Evolutionary conservation across 2,888 invertebrate species (phyloP), one percentile per base, ranked within the genome.

Genomic region (Mycalesis mineus): DNA sequence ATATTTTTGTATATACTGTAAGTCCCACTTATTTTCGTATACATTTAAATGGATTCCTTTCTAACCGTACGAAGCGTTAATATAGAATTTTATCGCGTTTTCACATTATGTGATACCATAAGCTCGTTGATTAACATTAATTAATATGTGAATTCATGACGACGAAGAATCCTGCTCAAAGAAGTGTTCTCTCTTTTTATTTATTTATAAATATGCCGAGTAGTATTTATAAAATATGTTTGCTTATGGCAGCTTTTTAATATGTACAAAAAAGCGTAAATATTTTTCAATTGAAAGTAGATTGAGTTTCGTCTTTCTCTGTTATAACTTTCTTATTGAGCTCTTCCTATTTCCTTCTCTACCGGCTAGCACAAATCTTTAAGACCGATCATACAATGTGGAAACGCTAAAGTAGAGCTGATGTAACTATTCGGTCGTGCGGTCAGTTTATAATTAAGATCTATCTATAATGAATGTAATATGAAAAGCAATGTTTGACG

Each of bases 1-100:
- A 89, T 89, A 89, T 89, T 88, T 89, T 88, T 89, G 89, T 89
- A 89, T 87, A 89, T 88, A 64, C 84, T 88, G 87, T 89, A 88
- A 89, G 89, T 87, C 86, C 83, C 80, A 87, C 80, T 89, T 88
- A 88, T 89, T 89, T 89, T 89, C 89, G 80, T 88, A 88, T 78
- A 89, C 86, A 87, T 89, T 88, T 88, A 87, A 88, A 88, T 84
- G 83, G 84, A 81, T 85, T 88, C 77, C 78, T 86, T 88, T 87
- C 72, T 74, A 80, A 83, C 80, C 76, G 82, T 82, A 80, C 75
- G 83, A 79, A 80, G 78, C 80, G 79, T 81, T 78, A 74, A 76
- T 76, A 79, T 82, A 81, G 81, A 78, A 74, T 73, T 47, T 11
- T 15, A 33, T 2, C 0, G 47, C 11, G 33, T 15, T 47, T 47